Conservation (phyloP, 2,888 invertebrate genomes). For the Drosophila silvestris region DNA sequence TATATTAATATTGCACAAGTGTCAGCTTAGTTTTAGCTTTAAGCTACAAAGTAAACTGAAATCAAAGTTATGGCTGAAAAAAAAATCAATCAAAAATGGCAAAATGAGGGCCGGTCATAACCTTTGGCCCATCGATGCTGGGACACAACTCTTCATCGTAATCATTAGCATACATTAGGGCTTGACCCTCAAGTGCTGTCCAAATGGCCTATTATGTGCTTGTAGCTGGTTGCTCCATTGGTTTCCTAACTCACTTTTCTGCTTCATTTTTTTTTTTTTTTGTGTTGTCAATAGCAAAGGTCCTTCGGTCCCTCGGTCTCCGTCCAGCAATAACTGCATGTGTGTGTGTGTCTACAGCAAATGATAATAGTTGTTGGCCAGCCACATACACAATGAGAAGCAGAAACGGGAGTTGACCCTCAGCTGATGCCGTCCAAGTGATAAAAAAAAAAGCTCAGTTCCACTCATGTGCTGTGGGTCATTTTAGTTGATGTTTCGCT, state of each 20-base stretch:
- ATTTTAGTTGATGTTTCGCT: slow-evolving; percentile 56
- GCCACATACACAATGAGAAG: slow-evolving; percentile 20
- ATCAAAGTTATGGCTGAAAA: slow-evolving; percentile 24
- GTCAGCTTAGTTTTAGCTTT: neutral
- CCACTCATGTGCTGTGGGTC: slow-evolving; percentile 33
- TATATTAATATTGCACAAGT: neutral
- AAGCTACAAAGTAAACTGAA: slow-evolving; percentile 33
- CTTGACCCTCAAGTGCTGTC: slow-evolving; percentile 72
- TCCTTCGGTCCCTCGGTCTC: slow-evolving; percentile 43
- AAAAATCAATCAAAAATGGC: slow-evolving; percentile 34
- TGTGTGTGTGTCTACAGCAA: slow-evolving; percentile 45
- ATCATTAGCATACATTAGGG: slow-evolving; percentile 76
- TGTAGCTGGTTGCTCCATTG: slow-evolving; percentile 65
- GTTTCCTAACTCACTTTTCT: slow-evolving; percentile 54
- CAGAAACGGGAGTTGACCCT: slow-evolving; percentile 25
- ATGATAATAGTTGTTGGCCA: slow-evolving; percentile 66
- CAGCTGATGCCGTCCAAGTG: slow-evolving; percentile 46
- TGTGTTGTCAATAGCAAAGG: slow-evolving; percentile 42
- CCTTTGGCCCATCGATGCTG: slow-evolving; percentile 45
- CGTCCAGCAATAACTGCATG: slow-evolving; percentile 30
- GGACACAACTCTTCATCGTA: slow-evolving; percentile 58
- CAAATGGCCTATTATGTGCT: slow-evolving; percentile 74
- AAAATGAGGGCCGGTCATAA: slow-evolving; percentile 27
- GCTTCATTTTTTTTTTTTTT: slow-evolving; percentile 8
- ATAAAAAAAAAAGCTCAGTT: slow-evolving; percentile 54